These are phyloP conservation scores for Steatornis caripensis DNA, from an alignment of 2,113 vertebrate species.

Conservation along the genomic window DNA sequence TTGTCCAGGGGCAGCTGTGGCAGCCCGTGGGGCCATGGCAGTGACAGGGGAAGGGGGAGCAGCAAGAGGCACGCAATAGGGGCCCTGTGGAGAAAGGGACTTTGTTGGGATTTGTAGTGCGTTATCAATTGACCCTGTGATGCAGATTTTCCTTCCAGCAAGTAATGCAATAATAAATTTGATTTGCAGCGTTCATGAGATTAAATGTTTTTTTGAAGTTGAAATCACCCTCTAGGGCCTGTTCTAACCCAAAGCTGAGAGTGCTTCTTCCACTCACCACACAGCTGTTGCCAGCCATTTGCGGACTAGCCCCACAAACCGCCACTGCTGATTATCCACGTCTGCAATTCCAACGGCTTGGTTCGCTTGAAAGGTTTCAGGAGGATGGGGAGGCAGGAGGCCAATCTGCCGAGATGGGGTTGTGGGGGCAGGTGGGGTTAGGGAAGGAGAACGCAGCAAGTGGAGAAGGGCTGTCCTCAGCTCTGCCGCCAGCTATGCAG, in stretches of 20 bases:
- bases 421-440: neutral
- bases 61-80: accelerated
- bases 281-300: constrained; percentile 69
- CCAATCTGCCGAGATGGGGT: neutral
- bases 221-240: constrained; percentile 74
- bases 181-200: constrained; percentile 69
- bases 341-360: constrained; percentile 20
- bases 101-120: constrained; percentile 12
- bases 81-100: neutral
- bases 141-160: constrained; percentile 58
- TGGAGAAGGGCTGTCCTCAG: neutral
- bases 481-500: neutral
- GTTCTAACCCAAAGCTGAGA: constrained; percentile 70
- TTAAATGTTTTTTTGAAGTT: constrained; percentile 73
- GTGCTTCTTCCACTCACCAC: constrained; percentile 42
- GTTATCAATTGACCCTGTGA: constrained; percentile 16
- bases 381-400: neutral
- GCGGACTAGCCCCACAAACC: constrained; percentile 73
- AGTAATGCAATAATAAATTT: constrained; percentile 75
- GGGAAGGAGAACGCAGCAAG: neutral
- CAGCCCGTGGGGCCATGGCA: neutral
- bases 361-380: neutral
- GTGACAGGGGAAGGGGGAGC: neutral
- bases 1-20: neutral
- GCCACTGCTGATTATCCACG: constrained; percentile 33